A percentile compares a stretch with the other conserved stretches of the same genome.
These are phyloP conservation scores for Cynocephalus volans DNA, from an alignment of 2,113 vertebrate species.

Conservation along the genomic window DNA sequence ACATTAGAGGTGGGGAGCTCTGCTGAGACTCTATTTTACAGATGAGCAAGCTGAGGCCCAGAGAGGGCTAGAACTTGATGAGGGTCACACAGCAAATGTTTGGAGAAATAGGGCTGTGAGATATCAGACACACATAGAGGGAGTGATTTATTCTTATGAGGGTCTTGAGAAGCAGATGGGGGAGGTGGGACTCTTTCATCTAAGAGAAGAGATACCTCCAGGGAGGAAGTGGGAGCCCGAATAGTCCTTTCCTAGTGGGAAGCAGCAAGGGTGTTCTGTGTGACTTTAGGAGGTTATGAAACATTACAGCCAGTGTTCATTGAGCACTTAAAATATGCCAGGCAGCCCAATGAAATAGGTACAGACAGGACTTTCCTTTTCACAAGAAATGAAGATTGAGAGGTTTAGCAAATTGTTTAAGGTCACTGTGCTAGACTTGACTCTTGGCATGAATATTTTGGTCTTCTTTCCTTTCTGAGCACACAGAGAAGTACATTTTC, in stretches of 20 bases:
- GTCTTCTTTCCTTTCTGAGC: neutral
- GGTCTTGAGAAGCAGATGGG: neutral
- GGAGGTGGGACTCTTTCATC: neutral
- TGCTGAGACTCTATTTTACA: neutral
- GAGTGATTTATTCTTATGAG: neutral
- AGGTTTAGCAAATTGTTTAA: neutral
- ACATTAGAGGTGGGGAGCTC: neutral
- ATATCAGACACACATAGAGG: neutral
- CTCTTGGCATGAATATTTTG: neutral
- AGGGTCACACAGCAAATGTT: neutral
- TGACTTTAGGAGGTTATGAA: neutral
- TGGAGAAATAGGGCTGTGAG: neutral
- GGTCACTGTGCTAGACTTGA: neutral
- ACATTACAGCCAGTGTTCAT: neutral
- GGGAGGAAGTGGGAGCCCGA: rapidly evolving
- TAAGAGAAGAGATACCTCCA: neutral
- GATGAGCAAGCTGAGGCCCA: neutral
- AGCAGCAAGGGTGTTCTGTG: neutral
- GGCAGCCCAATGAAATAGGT: neutral
- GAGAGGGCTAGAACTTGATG: neutral
- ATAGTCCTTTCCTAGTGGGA: neutral
- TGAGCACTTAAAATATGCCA: rapidly evolving
- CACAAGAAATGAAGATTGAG: neutral
- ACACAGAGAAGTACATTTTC: neutral
- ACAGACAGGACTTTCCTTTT: neutral